Evolutionary conservation across 1,140 invertebrate species (phyloP).

Genomic region (Trialeurodes vaporariorum): DNA sequence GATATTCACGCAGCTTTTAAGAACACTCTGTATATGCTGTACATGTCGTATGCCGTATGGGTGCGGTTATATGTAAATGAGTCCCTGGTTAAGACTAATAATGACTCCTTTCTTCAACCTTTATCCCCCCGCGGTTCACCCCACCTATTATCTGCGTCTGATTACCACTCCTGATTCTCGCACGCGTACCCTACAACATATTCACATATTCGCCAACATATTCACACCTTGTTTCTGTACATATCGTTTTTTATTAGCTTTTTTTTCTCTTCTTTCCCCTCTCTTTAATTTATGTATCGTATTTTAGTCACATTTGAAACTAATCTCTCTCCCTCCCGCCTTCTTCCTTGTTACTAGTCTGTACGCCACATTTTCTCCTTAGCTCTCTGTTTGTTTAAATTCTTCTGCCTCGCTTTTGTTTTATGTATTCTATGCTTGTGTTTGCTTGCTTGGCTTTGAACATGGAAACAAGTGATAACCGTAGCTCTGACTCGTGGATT

Average conservation of each 20-base stretch:
- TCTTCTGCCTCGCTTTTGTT: background rate
- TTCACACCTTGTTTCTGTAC: background rate
- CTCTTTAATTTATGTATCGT: background rate
- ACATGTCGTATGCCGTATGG: background rate
- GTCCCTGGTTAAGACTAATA: background rate
- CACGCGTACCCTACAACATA: background rate
- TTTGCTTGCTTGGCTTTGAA: background rate
- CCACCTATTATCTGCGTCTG: background rate
- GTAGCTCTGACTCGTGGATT: background rate
- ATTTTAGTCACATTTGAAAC: background rate
- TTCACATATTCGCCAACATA: background rate
- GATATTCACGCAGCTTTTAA: too few relatives aligned
- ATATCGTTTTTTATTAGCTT: background rate
- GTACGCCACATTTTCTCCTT: too few relatives aligned
- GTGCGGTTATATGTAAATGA: background rate
- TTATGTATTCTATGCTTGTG: background rate
- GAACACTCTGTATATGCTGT: too few relatives aligned
- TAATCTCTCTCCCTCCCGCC: background rate
- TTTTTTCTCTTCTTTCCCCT: background rate
- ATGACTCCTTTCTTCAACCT: background rate
- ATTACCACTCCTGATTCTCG: background rate
- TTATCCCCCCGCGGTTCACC: background rate
- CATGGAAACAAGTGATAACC: background rate
- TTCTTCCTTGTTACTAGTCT: too few relatives aligned
- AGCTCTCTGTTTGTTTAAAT: background rate